Evolutionary conservation across 2,797 vertebrate genomes (phyloP), one percentile per base, ranked within the genome.

Genomic region (Aphelocoma californica): DNA sequence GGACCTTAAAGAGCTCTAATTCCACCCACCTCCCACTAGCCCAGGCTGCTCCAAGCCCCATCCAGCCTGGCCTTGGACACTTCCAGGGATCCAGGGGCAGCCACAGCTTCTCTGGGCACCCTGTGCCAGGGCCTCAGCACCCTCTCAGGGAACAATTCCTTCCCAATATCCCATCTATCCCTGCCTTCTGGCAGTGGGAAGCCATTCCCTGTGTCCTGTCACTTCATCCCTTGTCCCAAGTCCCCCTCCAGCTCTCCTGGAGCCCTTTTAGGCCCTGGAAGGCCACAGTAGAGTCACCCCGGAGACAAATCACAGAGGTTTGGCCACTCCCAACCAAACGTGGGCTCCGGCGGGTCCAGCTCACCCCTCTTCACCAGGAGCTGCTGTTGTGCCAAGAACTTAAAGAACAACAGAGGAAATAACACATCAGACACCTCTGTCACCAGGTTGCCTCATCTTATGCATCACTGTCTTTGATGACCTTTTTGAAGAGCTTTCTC

Each of bases 1-100:
- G 32, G 15, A 57, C 4, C 4, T 64, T 19, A 36, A 71, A 48
- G 12, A 5, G 9, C 11, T 18, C 31, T 2, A 6, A 8, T 65
- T 5, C 44, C 36, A 66, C 51, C 34, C 29, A 57, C 2, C 11
- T 80, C 0, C 28, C 51, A 58, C 23, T 0, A 1, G 0, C 42
- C 31, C 48, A 70, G 21, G 26, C 0, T 4, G 57, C 14, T 62
- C 42, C 47, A 67, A 48, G 7, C 8, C 19, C n/a, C 1, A 0
- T 47, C 42, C 38, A 60, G 0, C n/a, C 34, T 42, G 34, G 9
- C 20, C 34, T 71, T 18, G 57, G 57, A 2, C 42, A 42, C 10
- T 64, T 0, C 31, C 84, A 86, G 65, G 26, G 74, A 70, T 64
- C 38, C 62, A 67, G 48, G 73, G 31, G 34, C 73, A 78, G 73